Evolutionary conservation across 2,797 vertebrate genomes (phyloP).

Genomic region (Clarias laeviceps): DNA sequence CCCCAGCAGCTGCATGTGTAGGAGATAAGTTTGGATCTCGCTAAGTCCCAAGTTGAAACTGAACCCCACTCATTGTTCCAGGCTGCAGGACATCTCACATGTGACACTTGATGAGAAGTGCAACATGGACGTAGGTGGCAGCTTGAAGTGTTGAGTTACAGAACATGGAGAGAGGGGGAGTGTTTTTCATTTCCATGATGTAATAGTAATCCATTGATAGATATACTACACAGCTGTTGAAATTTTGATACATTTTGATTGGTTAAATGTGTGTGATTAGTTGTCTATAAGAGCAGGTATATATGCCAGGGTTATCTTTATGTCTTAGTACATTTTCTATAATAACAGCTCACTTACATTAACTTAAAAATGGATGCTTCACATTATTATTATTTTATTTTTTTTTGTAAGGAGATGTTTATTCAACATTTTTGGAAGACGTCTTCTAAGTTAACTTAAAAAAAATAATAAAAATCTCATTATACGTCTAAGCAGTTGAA

Average conservation of each 20-base stretch:
- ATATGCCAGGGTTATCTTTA: too few species aligned
- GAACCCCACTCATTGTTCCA: conserved; percentile 76
- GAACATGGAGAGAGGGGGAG: background rate
- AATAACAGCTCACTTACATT: background rate
- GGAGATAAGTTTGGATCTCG: conserved; percentile 78
- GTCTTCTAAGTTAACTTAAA: background rate
- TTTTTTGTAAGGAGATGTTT: background rate
- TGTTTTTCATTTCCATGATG: background rate
- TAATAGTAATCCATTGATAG: background rate
- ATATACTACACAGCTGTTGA: background rate
- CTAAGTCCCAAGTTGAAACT: conserved; percentile 78
- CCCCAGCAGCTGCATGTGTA: conserved; percentile 56
- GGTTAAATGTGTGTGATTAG: background rate
- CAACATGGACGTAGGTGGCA: conserved; percentile 49
- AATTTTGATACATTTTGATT: background rate
- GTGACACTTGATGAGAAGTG: conserved; percentile 74
- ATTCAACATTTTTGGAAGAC: background rate
- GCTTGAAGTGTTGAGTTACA: conserved; percentile 56
- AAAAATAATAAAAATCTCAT: too few species aligned
- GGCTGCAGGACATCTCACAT: conserved; percentile 66
- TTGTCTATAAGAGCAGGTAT: background rate
- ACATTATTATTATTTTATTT: too few species aligned
- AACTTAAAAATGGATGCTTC: background rate
- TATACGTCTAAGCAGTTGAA: too few species aligned
- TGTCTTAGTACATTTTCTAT: background rate